Evolutionary conservation across 2,888 invertebrate species (phyloP).

Genomic region (Phaonia tiefii): DNA sequence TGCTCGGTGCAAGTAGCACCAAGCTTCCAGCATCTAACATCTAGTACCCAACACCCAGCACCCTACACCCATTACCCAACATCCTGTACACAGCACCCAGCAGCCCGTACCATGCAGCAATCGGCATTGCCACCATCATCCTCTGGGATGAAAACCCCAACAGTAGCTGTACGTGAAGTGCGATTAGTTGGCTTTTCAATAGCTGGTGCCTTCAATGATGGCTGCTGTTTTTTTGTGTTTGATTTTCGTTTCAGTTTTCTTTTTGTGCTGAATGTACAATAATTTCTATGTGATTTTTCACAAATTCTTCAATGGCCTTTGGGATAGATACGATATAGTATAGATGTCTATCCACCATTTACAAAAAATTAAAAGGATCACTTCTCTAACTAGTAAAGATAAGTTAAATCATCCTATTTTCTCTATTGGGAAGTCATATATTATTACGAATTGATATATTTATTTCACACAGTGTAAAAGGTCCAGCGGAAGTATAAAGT

Average conservation of each 20-base stretch:
- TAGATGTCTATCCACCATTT: too few species aligned
- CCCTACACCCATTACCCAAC: not conserved
- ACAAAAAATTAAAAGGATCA: too few species aligned
- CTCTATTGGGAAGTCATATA: too few species aligned
- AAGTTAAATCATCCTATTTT: too few species aligned
- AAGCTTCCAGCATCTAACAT: not conserved
- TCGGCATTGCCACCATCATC: not conserved
- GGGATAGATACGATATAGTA: too few species aligned
- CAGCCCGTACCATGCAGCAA: not conserved
- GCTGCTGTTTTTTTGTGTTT: constrained; percentile 24
- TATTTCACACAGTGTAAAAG: too few species aligned
- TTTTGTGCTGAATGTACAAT: constrained; percentile 28
- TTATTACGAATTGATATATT: too few species aligned
- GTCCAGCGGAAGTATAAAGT: too few species aligned
- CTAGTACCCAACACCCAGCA: not conserved
- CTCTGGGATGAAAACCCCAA: not conserved
- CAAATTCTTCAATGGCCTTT: not conserved
- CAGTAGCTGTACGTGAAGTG: not conserved
- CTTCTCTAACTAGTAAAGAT: too few species aligned
- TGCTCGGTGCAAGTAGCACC: not conserved
- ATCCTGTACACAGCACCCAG: not conserved
- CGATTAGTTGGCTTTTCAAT: constrained; percentile 8
- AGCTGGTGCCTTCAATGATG: not conserved
- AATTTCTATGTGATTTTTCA: constrained; percentile 12
- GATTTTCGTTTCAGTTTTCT: not conserved